Conservation (phyloP, 2,888 invertebrate species). For the Hoplodrina blanda region DNA sequence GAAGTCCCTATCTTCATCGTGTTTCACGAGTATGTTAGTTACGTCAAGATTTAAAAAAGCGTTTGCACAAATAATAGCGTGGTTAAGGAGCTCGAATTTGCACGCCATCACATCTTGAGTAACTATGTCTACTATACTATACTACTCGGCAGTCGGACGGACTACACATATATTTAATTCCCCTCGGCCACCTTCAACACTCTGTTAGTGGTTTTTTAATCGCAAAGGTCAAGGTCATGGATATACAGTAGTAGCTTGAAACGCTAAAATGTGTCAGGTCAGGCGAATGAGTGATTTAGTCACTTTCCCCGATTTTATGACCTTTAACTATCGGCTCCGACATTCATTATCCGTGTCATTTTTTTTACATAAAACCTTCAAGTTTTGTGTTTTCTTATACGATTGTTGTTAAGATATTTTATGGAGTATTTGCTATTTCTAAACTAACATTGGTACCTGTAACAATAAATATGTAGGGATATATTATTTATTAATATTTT, state of each 20-base stretch:
- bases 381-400: conserved; percentile 3
- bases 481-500: background rate
- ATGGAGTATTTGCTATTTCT: background rate
- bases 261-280: conserved; percentile 38
- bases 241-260: background rate
- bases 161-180: conserved; percentile 35
- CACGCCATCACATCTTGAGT: conserved; percentile 30
- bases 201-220: conserved; percentile 35
- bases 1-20: background rate
- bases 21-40: background rate
- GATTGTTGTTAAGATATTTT: background rate
- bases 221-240: conserved; percentile 36
- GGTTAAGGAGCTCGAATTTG: conserved; percentile 18
- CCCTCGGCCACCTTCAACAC: conserved; percentile 22
- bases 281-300: conserved; percentile 38
- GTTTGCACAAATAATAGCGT: conserved; percentile 21
- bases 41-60: conserved; percentile 4
- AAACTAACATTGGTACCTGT: background rate
- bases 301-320: conserved; percentile 14
- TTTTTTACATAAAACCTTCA: background rate
- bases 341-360: background rate
- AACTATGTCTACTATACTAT: background rate
- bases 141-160: background rate
- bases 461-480: too few relatives aligned
- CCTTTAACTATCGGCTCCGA: conserved; percentile 7